Conservation (phyloP, 2,113 vertebrate species). For the Sturnus vulgaris region DNA sequence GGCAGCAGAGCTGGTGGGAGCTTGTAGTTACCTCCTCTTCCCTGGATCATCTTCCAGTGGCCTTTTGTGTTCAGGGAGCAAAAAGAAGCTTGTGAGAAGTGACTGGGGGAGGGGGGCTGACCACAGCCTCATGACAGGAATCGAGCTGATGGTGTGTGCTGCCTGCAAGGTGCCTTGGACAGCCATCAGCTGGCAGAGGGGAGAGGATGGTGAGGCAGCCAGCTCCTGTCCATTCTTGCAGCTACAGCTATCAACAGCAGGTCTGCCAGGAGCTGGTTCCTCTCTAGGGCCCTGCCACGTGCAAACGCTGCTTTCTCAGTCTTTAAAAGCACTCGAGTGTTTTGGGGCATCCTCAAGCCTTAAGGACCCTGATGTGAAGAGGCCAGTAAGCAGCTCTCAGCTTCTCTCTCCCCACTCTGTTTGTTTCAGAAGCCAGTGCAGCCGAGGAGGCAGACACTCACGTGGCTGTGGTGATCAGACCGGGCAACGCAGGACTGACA, state of each 20-base stretch:
- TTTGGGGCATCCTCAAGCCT: neutral
- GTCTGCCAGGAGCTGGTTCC: neutral
- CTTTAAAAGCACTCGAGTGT: neutral
- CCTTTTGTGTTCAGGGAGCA: neutral
- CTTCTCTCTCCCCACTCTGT: constrained; percentile 30
- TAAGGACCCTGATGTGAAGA: neutral
- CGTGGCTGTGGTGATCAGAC: constrained; percentile 86
- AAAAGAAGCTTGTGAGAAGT: neutral
- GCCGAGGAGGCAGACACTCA: constrained; percentile 87
- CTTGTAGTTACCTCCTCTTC: neutral
- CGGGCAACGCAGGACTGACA: constrained; percentile 90
- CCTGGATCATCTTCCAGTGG: neutral
- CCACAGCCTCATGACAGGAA: neutral
- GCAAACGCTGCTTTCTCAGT: rapidly evolving
- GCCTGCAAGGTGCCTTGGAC: neutral
- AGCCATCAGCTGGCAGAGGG: neutral
- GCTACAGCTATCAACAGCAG: neutral
- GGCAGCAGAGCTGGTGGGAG: neutral
- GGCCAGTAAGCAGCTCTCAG: neutral
- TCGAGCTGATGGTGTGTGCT: neutral
- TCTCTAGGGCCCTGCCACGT: rapidly evolving
- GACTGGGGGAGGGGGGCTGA: neutral
- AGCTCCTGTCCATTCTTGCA: neutral
- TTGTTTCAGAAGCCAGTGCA: constrained; percentile 85
- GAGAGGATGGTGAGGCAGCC: neutral